These are phyloP conservation scores for Nebria ingens DNA, from an alignment of 1,140 invertebrate species.

Conservation along the genomic window DNA sequence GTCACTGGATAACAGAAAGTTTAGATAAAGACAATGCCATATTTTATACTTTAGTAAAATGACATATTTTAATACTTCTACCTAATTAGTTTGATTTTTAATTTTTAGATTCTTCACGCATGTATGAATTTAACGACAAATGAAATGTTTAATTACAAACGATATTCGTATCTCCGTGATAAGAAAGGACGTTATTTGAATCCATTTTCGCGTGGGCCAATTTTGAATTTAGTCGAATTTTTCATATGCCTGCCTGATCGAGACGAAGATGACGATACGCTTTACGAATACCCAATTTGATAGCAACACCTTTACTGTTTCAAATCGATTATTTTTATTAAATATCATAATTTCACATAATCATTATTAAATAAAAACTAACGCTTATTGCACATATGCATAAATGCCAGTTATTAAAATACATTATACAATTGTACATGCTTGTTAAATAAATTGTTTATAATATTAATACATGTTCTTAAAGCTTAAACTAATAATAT, in stretches of 20 bases:
- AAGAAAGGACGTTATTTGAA: slow-evolving; percentile 79
- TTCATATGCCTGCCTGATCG: slow-evolving; percentile 72
- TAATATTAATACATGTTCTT: background rate
- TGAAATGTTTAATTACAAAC: slow-evolving; percentile 87
- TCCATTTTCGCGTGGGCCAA: slow-evolving; percentile 75
- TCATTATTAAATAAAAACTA: too few species aligned
- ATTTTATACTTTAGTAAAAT: too few species aligned
- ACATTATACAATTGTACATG: background rate
- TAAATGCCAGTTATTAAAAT: too few species aligned
- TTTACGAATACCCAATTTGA: slow-evolving; percentile 1
- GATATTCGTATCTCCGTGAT: slow-evolving; percentile 79
- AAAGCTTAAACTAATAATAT: too few species aligned
- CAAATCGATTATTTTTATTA: slow-evolving; percentile 4
- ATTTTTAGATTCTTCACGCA: slow-evolving; percentile 65
- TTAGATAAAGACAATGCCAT: too few species aligned
- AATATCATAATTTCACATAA: background rate
- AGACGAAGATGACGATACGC: slow-evolving; percentile 48
- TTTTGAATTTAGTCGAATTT: slow-evolving; percentile 81
- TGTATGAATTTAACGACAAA: slow-evolving; percentile 89
- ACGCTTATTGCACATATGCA: too few species aligned
- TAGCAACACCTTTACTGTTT: background rate
- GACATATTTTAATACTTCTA: too few species aligned
- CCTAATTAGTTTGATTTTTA: too few species aligned
- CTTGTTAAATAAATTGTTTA: background rate
- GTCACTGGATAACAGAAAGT: too few species aligned